These are phyloP conservation scores for Scartelaos histophorus DNA, from an alignment of 2,113 vertebrate species.

Conservation along the genomic window DNA sequence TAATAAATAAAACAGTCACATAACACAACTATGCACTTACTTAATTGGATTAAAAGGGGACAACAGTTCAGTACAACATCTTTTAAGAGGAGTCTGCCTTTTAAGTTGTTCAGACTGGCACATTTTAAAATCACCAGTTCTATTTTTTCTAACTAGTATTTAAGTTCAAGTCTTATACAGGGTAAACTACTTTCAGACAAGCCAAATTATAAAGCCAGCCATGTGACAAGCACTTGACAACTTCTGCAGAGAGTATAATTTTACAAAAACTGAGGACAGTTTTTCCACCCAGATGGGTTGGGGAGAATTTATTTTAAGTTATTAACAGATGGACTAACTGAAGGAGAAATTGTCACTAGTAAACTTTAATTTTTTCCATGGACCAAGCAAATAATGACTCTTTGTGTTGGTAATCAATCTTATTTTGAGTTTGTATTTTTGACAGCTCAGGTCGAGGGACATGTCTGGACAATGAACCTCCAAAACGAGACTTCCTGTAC, in stretches of 20 bases:
- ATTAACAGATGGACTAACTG: constrained; percentile 25
- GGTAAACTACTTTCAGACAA: neutral
- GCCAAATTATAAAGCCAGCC: too few relatives aligned
- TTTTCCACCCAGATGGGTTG: too few relatives aligned
- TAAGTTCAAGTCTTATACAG: constrained; percentile 60
- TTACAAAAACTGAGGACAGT: too few relatives aligned
- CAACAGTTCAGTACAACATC: neutral
- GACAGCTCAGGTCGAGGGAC: constrained; percentile 99
- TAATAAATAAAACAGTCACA: neutral
- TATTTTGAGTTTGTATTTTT: constrained; percentile 88
- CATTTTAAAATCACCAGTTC: neutral
- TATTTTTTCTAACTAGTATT: constrained; percentile 58
- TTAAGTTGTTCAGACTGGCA: neutral
- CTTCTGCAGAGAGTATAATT: too few relatives aligned
- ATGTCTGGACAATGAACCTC: constrained; percentile 99
- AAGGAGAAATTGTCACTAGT: neutral
- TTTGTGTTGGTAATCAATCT: constrained; percentile 74
- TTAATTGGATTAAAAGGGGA: neutral
- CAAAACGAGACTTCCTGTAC: constrained; percentile 99
- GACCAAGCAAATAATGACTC: constrained; percentile 29
- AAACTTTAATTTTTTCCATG: neutral
- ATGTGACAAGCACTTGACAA: too few relatives aligned
- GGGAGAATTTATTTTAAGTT: constrained; percentile 38
- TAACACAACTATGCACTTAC: neutral
- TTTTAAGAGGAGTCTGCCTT: neutral